Percentiles rank a stretch among this genome's conserved stretches.
phyloP scores from a whole-genome alignment of 2,797 vertebrate genomes.

The Vireo griseus region DNA sequence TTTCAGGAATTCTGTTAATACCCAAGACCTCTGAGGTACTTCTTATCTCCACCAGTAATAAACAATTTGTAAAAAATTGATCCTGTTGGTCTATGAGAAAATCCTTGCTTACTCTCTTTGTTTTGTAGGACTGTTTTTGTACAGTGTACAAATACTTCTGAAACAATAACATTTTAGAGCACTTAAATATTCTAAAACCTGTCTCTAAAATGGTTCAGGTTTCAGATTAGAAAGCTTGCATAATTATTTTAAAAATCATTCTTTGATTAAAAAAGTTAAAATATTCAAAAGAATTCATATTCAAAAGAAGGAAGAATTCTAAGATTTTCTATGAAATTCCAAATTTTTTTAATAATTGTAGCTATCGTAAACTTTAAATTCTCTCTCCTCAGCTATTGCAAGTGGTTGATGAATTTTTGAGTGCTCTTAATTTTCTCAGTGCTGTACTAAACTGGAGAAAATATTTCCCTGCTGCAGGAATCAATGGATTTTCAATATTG shows the following conservation, averaged over 20 bases:
- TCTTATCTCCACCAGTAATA: neutral
- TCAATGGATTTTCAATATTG: neutral
- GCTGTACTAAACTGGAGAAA: neutral
- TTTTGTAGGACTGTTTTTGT: neutral
- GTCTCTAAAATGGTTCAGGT: neutral
- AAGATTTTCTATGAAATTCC: neutral
- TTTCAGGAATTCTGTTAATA: neutral
- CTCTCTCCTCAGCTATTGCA: neutral
- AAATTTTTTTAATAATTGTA: neutral
- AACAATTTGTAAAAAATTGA: slow-evolving; percentile 8
- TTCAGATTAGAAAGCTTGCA: neutral
- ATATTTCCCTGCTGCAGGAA: neutral
- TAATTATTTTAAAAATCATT: neutral
- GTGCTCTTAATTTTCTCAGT: neutral
- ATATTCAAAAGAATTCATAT: neutral
- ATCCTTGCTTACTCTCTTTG: neutral
- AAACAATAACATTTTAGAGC: neutral
- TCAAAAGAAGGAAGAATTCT: neutral
- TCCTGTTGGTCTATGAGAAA: neutral
- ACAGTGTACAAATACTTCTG: neutral
- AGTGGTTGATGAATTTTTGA: neutral
- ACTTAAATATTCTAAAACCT: neutral
- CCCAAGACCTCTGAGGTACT: neutral
- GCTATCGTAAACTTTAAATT: neutral
- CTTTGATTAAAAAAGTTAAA: neutral